These are phyloP conservation scores for Colletes collaris DNA, from an alignment of 2,888 invertebrate genomes.

Conservation along the genomic window DNA sequence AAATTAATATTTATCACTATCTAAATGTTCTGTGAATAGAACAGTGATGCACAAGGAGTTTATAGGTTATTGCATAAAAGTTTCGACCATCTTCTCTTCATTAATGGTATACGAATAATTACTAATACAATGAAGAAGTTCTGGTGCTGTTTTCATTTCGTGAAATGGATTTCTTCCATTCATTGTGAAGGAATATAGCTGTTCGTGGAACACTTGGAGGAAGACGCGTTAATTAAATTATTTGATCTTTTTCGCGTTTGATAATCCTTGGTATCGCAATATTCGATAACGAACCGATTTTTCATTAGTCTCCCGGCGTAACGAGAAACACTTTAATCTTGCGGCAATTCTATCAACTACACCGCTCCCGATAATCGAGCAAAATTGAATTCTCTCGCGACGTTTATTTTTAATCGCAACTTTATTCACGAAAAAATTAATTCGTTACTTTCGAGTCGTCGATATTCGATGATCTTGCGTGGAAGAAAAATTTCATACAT, in stretches of 20 bases:
- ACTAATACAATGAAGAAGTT: too few relatives aligned
- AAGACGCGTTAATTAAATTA: slow-evolving; percentile 45
- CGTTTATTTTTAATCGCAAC: slow-evolving; percentile 33
- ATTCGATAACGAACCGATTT: slow-evolving; percentile 52
- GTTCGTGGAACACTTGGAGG: not conserved
- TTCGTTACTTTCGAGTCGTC: too few relatives aligned
- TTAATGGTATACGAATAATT: too few relatives aligned
- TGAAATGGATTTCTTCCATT: too few relatives aligned
- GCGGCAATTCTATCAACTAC: slow-evolving; percentile 47
- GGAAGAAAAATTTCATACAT: too few relatives aligned
- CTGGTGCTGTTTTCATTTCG: too few relatives aligned
- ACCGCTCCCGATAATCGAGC: slow-evolving; percentile 41
- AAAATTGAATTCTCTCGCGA: slow-evolving; percentile 49
- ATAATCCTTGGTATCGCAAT: slow-evolving; percentile 36
- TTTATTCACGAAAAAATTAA: not conserved
- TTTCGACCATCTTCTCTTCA: too few relatives aligned
- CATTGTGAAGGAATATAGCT: not conserved
- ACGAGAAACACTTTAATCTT: slow-evolving; percentile 49
- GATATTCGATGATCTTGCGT: too few relatives aligned
- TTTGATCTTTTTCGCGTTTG: slow-evolving; percentile 21
- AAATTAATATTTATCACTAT: too few relatives aligned
- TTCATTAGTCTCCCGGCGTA: slow-evolving; percentile 36
- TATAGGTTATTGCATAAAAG: too few relatives aligned
- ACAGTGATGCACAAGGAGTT: too few relatives aligned
- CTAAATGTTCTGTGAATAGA: too few relatives aligned